These are phyloP conservation scores for Drosophila cracens DNA, from an alignment of 2,888 invertebrate genomes.

Conservation along the genomic window DNA sequence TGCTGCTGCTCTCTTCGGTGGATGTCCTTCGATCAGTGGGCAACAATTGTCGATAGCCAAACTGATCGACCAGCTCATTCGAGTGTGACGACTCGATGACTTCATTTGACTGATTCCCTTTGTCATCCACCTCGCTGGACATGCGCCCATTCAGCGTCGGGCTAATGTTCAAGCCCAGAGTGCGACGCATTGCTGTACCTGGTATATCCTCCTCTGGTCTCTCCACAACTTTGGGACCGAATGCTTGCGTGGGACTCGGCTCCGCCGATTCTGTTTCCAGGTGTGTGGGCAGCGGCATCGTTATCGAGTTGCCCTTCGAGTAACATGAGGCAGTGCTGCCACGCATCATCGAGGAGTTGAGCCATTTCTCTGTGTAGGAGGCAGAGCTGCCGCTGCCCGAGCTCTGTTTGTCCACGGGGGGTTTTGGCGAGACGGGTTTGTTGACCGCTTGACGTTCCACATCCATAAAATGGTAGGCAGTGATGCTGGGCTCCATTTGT, in stretches of 20 bases:
- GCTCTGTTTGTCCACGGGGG: constrained; percentile 26
- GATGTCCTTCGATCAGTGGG: constrained; percentile 70
- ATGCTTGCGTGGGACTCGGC: constrained; percentile 85
- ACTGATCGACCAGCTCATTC: constrained; percentile 77
- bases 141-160: constrained; percentile 49
- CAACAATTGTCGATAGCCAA: constrained; percentile 73
- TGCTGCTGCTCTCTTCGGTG: constrained; percentile 72
- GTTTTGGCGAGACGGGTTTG: constrained; percentile 49
- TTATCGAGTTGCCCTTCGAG: constrained; percentile 64
- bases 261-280: constrained; percentile 82
- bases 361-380: constrained; percentile 79
- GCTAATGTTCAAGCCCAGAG: constrained; percentile 76
- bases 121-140: constrained; percentile 29
- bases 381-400: constrained; percentile 31
- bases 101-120: constrained; percentile 52
- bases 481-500: constrained; percentile 17
- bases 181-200: constrained; percentile 84
- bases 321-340: constrained; percentile 48
- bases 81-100: constrained; percentile 71
- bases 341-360: constrained; percentile 66
- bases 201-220: constrained; percentile 83
- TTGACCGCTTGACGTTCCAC: constrained; percentile 45
- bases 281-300: constrained; percentile 79
- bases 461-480: constrained; percentile 61
- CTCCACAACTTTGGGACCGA: constrained; percentile 85